Evolutionary conservation across 2,113 vertebrate species (phyloP).

Genomic region (Psammodynastes pulverulentus): DNA sequence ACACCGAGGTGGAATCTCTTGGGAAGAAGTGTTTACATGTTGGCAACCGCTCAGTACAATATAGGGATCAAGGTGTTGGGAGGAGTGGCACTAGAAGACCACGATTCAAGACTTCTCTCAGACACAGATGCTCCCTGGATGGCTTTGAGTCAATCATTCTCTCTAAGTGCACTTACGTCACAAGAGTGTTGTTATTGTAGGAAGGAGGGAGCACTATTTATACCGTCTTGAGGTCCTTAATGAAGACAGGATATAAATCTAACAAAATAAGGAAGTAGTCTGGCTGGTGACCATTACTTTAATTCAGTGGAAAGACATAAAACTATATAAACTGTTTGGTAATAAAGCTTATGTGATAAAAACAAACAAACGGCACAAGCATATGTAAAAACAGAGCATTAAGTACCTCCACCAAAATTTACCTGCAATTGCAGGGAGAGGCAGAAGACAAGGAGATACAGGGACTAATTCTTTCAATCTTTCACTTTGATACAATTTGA

Average conservation of each 20-base stretch:
- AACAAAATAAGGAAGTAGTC: neutral
- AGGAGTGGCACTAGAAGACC: neutral
- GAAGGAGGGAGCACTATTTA: neutral
- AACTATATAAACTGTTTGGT: neutral
- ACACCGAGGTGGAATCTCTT: neutral
- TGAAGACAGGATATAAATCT: neutral
- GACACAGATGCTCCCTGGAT: neutral
- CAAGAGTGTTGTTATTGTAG: neutral
- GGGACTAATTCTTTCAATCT: neutral
- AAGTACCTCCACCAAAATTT: neutral
- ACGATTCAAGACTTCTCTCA: neutral
- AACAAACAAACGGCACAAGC: neutral
- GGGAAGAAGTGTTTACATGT: neutral
- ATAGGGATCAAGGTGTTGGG: neutral
- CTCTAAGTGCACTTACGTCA: neutral
- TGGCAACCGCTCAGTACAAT: neutral
- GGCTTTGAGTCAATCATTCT: neutral
- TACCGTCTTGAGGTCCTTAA: neutral
- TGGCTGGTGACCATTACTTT: neutral
- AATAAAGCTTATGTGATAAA: neutral
- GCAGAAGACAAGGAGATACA: neutral
- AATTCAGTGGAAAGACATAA: neutral
- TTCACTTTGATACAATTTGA: neutral
- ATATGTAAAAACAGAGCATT: neutral
- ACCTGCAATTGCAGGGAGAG: neutral